Evolutionary conservation across 2,888 invertebrate species (phyloP).

Genomic region (Cremastinae sp.): DNA sequence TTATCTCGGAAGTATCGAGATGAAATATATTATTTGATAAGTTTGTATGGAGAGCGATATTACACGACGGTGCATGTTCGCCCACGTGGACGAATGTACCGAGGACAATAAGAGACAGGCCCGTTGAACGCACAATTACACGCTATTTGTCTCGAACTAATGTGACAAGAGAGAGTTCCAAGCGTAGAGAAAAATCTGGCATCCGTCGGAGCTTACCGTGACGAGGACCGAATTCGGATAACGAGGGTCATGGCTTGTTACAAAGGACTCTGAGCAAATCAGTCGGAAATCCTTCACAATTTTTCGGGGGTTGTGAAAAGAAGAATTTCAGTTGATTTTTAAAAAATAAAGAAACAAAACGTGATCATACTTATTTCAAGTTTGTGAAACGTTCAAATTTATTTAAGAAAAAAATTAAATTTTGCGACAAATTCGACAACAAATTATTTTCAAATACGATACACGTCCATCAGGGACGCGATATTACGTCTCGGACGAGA

Average conservation of each 20-base stretch:
- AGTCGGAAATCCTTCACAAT: background rate
- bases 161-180: constrained; percentile 70
- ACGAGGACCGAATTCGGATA: background rate
- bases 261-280: background rate
- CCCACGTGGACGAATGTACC: constrained; percentile 53
- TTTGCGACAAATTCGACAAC: background rate
- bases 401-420: too few species aligned
- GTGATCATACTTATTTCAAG: too few species aligned
- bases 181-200: constrained; percentile 55
- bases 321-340: background rate
- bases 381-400: too few species aligned
- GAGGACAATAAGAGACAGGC: constrained; percentile 42
- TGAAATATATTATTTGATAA: constrained; percentile 45
- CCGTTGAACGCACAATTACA: constrained; percentile 61
- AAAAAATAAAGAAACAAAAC: background rate
- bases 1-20: constrained; percentile 51
- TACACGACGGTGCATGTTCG: constrained; percentile 42
- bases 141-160: constrained; percentile 65
- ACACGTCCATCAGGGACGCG: constrained; percentile 40
- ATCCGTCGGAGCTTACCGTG: constrained; percentile 43
- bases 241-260: constrained; percentile 20
- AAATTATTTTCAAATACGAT: background rate
- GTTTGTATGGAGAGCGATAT: constrained; percentile 48
- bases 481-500: constrained; percentile 29
- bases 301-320: background rate